A percentile compares a stretch with the other conserved stretches of the same genome.
Evolutionary conservation across 1,140 invertebrate species (phyloP).

Genomic region (Drosophila miranda): DNA sequence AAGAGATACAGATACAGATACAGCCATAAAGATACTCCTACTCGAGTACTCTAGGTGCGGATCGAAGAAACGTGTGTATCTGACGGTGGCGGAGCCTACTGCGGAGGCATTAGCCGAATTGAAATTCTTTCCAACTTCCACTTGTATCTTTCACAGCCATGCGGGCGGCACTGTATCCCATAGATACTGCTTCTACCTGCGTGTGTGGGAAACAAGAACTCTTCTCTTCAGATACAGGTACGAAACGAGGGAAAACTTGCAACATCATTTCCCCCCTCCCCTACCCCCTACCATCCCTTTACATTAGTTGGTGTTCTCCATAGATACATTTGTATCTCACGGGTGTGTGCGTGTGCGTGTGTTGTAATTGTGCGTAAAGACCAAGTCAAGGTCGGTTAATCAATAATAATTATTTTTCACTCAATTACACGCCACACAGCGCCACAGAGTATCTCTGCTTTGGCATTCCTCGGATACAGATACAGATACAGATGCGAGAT

Average conservation of each 20-base stretch:
- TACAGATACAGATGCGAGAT: conserved; percentile 29
- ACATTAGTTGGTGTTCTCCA: not conserved
- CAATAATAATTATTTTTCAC: conserved; percentile 81
- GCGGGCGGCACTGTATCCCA: conserved; percentile 52
- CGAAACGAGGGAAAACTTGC: conserved; percentile 51
- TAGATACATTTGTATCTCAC: conserved; percentile 37
- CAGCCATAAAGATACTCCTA: conserved; percentile 29
- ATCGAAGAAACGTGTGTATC: conserved; percentile 11
- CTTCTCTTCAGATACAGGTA: not conserved
- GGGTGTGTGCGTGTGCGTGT: conserved; percentile 28
- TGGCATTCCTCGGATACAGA: conserved; percentile 40
- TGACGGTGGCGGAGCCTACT: no score
- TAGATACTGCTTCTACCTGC: conserved; percentile 71
- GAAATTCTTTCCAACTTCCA: conserved; percentile 64
- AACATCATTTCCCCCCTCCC: conserved; percentile 58
- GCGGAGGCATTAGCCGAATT: conserved; percentile 59
- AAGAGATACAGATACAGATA: conserved; percentile 1
- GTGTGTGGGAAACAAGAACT: conserved; percentile 42
- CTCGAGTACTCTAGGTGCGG: conserved; percentile 16
- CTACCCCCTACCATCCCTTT: not conserved
- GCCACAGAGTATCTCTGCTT: conserved; percentile 2
- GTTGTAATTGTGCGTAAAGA: conserved; percentile 80
- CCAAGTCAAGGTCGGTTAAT: conserved; percentile 80
- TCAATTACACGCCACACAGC: conserved; percentile 63
- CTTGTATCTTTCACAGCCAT: conserved; percentile 48